phyloP scores from a whole-genome alignment of 2,888 invertebrate species.

The Rambutsinella grinnellia region DNA sequence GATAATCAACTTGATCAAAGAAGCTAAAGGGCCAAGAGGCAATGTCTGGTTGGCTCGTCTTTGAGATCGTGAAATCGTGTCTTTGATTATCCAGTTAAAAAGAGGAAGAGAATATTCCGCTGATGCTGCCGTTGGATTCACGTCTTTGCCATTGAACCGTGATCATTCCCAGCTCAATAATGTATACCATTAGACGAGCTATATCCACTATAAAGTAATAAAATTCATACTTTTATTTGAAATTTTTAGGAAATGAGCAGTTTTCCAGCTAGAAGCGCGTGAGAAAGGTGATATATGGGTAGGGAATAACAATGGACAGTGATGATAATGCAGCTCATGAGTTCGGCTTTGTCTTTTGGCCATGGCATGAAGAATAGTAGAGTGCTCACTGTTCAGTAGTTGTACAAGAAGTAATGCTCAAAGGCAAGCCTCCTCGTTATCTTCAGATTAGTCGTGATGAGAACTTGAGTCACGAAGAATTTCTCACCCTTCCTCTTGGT shows the following conservation, averaged over 20 bases:
- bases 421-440: slow-evolving; percentile 29
- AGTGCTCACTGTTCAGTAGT: slow-evolving; percentile 23
- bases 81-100: slow-evolving; percentile 46
- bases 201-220: too few relatives aligned
- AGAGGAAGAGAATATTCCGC: too few relatives aligned
- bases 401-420: background rate
- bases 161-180: too few relatives aligned
- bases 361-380: too few relatives aligned
- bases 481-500: slow-evolving; percentile 31
- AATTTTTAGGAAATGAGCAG: slow-evolving; percentile 15
- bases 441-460: slow-evolving; percentile 39
- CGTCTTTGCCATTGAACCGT: too few relatives aligned
- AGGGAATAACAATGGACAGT: slow-evolving; percentile 7
- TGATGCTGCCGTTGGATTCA: too few relatives aligned
- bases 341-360: too few relatives aligned
- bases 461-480: slow-evolving; percentile 35
- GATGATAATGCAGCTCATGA: too few relatives aligned
- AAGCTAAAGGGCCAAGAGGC: background rate
- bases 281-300: slow-evolving; percentile 14
- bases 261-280: slow-evolving; percentile 16
- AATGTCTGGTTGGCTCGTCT: background rate
- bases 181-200: too few relatives aligned
- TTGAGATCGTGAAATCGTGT: slow-evolving; percentile 42
- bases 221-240: too few relatives aligned
- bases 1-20: slow-evolving; percentile 17